phyloP scores from a whole-genome alignment of 2,888 invertebrate species.

The Caenorhabditis doughertyi region DNA sequence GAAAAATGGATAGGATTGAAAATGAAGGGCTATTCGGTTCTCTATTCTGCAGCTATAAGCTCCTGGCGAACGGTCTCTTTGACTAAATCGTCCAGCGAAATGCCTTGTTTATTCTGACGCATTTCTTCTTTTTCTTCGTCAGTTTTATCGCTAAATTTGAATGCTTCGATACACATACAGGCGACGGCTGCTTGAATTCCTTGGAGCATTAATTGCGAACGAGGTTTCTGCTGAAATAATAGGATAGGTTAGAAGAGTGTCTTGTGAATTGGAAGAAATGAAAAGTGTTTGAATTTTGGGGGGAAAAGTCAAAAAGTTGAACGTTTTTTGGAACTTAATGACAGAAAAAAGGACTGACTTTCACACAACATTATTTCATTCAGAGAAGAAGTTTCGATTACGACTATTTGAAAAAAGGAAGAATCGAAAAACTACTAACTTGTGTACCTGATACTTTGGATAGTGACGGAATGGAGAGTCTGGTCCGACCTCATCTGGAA shows the following conservation, averaged over 20 bases:
- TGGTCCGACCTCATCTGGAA: constrained; percentile 74
- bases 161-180: constrained; percentile 59
- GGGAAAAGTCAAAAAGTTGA: not conserved
- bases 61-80: constrained; percentile 59
- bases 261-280: not conserved
- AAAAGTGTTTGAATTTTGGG: constrained; percentile 6
- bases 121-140: constrained; percentile 51
- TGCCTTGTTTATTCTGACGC: constrained; percentile 38
- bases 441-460: constrained; percentile 75
- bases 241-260: not conserved
- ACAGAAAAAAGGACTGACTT: constrained; percentile 27
- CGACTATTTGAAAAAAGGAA: constrained; percentile 34
- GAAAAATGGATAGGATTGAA: constrained; percentile 27
- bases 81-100: constrained; percentile 57
- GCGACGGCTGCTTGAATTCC: constrained; percentile 65
- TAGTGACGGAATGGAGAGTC: constrained; percentile 74
- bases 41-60: constrained; percentile 60
- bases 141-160: constrained; percentile 45
- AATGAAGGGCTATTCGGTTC: constrained; percentile 11
- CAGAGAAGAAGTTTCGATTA: constrained; percentile 32
- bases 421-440: constrained; percentile 66
- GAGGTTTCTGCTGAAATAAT: constrained; percentile 60
- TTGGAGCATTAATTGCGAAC: constrained; percentile 64
- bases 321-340: constrained; percentile 15
- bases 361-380: constrained; percentile 29